phyloP scores from a whole-genome alignment of 2,888 invertebrate genomes.

The Allygus modestus region DNA sequence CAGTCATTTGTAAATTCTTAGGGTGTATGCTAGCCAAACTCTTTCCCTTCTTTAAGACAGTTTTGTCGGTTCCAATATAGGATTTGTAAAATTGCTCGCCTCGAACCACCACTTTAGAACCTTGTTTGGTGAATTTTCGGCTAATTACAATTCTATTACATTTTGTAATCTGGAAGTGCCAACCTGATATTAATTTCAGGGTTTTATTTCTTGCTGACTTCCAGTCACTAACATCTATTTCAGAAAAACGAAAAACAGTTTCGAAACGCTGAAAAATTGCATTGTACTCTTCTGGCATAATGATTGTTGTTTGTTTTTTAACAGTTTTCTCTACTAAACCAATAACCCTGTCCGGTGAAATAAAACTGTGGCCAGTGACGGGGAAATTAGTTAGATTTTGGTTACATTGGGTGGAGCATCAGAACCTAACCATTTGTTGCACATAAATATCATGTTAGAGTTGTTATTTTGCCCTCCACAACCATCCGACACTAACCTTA shows the following conservation, averaged over 20 bases:
- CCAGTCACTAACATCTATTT: too few relatives aligned
- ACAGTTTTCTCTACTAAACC: conserved; percentile 65
- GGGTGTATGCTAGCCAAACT: conserved; percentile 28
- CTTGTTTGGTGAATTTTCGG: conserved; percentile 27
- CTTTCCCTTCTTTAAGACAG: conserved; percentile 22
- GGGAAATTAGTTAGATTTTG: conserved; percentile 55
- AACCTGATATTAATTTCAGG: conserved; percentile 37
- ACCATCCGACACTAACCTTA: conserved; percentile 35
- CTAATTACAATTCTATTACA: conserved; percentile 27
- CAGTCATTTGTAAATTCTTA: conserved; percentile 35
- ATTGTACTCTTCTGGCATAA: conserved; percentile 64
- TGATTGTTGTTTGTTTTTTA: conserved; percentile 65
- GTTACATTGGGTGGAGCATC: conserved; percentile 18
- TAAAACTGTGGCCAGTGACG: conserved; percentile 65
- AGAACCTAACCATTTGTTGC: background rate
- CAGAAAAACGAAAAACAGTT: too few relatives aligned
- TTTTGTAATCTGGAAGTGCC: conserved; percentile 4
- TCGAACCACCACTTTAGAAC: conserved; percentile 31
- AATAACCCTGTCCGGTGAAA: conserved; percentile 67
- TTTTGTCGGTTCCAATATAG: conserved; percentile 35
- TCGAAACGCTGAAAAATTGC: conserved; percentile 57
- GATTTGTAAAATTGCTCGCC: conserved; percentile 24
- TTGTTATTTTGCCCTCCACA: conserved; percentile 8
- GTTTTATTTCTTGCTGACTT: conserved; percentile 36
- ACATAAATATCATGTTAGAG: background rate